Conservation (phyloP, 2,113 vertebrate genomes). For the Oncorhynchus mykiss region DNA sequence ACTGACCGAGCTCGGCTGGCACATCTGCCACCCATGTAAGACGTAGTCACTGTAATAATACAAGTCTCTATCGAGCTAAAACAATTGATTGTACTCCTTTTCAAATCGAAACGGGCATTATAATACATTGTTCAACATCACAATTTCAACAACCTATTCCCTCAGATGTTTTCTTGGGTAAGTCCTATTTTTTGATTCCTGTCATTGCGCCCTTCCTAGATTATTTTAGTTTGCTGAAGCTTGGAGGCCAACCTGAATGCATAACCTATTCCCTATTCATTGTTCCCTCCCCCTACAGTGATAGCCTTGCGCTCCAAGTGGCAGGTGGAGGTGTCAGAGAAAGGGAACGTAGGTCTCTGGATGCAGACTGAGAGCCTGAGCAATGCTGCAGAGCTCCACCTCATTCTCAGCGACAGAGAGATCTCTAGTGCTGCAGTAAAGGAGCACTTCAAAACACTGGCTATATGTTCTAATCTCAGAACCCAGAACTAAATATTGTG, state of each 20-base stretch:
- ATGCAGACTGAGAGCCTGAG: constrained; percentile 89
- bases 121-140: too few relatives aligned
- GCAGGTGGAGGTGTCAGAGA: constrained; percentile 86
- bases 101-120: too few relatives aligned
- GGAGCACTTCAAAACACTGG: background rate
- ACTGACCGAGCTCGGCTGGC: constrained; percentile 84
- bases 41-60: background rate
- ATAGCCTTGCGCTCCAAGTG: constrained; percentile 87
- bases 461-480: background rate
- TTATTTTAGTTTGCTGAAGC: too few relatives aligned
- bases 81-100: too few relatives aligned
- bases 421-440: constrained; percentile 78
- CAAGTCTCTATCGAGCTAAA: too few relatives aligned
- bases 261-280: background rate
- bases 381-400: constrained; percentile 78
- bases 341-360: constrained; percentile 87
- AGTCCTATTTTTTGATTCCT: too few relatives aligned
- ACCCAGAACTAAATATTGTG: background rate
- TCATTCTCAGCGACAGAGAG: constrained; percentile 88
- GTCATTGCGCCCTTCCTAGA: too few relatives aligned
- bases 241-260: too few relatives aligned
- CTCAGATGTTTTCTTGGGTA: too few relatives aligned
- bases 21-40: constrained; percentile 88
- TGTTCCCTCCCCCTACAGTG: constrained; percentile 65
- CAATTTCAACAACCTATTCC: too few relatives aligned